Conservation (phyloP, 2,797 vertebrate genomes). For the Cyprinella venusta region DNA sequence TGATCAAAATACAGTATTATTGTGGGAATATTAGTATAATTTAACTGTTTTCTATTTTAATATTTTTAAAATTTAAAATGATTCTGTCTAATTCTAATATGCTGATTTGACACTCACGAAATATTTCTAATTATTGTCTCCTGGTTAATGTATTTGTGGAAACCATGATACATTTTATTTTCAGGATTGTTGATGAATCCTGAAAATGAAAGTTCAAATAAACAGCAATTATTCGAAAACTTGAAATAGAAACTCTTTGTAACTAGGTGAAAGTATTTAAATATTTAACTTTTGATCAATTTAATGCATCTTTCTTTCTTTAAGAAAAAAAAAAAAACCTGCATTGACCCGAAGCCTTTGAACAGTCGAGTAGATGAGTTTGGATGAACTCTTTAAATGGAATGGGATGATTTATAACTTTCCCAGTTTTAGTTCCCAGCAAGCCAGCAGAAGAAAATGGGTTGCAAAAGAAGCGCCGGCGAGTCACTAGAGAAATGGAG, state of each 20-base stretch:
- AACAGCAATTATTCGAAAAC: not conserved
- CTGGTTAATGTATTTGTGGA: not conserved
- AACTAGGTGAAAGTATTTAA: no score
- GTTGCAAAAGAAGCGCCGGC: slow-evolving; percentile 80
- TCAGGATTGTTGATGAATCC: not conserved
- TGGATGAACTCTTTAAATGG: not conserved
- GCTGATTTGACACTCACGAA: no score
- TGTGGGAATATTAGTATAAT: not conserved
- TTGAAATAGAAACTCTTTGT: not conserved
- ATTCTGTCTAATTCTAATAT: not conserved
- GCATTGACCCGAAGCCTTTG: not conserved
- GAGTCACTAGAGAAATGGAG: slow-evolving; percentile 95
- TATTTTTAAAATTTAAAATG: not conserved
- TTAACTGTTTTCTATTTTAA: not conserved
- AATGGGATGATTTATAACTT: slow-evolving; percentile 8
- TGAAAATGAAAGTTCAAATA: not conserved
- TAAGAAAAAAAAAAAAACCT: not conserved
- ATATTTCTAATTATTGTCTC: not conserved
- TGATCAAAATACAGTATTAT: not conserved
- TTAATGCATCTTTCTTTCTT: not conserved
- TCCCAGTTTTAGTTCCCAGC: slow-evolving; percentile 70
- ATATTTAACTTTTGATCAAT: not conserved
- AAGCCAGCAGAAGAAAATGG: slow-evolving; percentile 73
- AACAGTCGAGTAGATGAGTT: not conserved
- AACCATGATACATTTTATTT: not conserved